phyloP scores from a whole-genome alignment of 2,888 invertebrate species.

The Eumerus sabulonum region DNA sequence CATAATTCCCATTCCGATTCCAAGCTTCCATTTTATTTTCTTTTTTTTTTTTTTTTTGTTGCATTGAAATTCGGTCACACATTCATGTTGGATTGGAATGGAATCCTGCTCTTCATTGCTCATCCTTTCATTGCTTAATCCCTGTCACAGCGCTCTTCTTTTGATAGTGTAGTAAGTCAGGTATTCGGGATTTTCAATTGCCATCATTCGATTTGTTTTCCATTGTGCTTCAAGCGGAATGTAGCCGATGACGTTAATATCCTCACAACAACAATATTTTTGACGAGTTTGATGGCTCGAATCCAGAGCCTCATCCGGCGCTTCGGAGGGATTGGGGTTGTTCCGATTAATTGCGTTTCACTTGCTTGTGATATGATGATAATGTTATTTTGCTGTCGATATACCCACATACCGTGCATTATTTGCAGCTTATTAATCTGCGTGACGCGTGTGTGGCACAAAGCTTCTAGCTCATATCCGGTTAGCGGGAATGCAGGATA shows the following conservation, averaged over 20 bases:
- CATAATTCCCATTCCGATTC: conserved; percentile 48
- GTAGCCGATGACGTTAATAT: conserved; percentile 50
- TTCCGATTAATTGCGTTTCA: conserved; percentile 61
- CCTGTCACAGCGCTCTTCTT: too few species aligned
- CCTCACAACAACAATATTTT: conserved; percentile 35
- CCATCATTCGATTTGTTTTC: conserved; percentile 55
- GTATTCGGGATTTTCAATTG: conserved; percentile 40
- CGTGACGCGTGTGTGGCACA: conserved; percentile 20
- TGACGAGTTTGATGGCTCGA: too few species aligned
- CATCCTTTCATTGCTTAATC: background rate
- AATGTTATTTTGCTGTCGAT: conserved; percentile 42
- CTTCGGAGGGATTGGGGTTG: background rate
- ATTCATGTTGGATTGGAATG: background rate
- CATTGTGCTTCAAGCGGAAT: conserved; percentile 34
- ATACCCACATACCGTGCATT: conserved; percentile 48
- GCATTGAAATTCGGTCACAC: too few species aligned
- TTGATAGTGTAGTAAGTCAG: conserved; percentile 3
- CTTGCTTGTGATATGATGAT: conserved; percentile 62
- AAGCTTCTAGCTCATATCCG: background rate
- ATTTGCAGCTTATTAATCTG: conserved; percentile 61
- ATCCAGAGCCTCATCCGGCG: too few species aligned
- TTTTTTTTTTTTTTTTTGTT: too few species aligned
- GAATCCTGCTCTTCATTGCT: conserved; percentile 14
- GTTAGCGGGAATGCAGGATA: background rate
- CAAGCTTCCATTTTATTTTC: too few species aligned